Conservation (phyloP, 1,140 invertebrate genomes). For the Orius laevigatus region DNA sequence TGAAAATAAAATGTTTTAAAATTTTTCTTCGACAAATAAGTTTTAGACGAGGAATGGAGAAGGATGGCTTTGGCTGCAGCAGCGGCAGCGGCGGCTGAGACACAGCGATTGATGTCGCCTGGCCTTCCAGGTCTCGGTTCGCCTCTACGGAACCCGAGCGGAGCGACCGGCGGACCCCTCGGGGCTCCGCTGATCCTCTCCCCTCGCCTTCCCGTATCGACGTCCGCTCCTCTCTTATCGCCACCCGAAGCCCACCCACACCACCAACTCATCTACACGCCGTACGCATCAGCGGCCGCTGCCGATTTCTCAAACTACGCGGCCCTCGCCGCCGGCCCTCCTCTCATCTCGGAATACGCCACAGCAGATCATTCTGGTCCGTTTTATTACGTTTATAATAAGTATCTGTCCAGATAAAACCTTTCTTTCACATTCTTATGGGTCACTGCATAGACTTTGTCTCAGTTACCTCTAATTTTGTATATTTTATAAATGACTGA, state of each 20-base stretch:
- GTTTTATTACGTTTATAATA: slow-evolving; percentile 43
- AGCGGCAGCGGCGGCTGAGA: slow-evolving; percentile 41
- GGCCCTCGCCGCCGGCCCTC: slow-evolving; percentile 53
- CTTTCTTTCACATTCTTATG: slow-evolving; percentile 32
- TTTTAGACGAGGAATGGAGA: slow-evolving; percentile 51
- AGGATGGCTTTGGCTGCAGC: slow-evolving; percentile 53
- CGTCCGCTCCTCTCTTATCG: slow-evolving; percentile 47
- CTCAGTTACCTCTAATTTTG: not conserved
- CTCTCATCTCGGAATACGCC: slow-evolving; percentile 68
- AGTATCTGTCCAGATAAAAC: slow-evolving; percentile 20
- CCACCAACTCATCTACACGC: slow-evolving; percentile 58
- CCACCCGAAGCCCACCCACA: slow-evolving; percentile 39
- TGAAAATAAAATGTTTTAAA: not conserved
- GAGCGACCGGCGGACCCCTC: slow-evolving; percentile 42
- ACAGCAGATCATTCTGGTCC: slow-evolving; percentile 81
- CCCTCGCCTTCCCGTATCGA: slow-evolving; percentile 65
- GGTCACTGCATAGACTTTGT: not conserved
- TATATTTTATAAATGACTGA: not conserved
- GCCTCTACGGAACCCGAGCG: slow-evolving; percentile 43
- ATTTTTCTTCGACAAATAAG: not conserved
- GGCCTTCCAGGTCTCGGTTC: slow-evolving; percentile 38
- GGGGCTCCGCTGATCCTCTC: slow-evolving; percentile 77
- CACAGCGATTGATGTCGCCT: slow-evolving; percentile 53
- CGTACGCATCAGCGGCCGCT: slow-evolving; percentile 38
- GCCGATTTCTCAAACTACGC: slow-evolving; percentile 74